Conservation (phyloP, 2,888 invertebrate genomes). For the Athrips mouffetella region DNA sequence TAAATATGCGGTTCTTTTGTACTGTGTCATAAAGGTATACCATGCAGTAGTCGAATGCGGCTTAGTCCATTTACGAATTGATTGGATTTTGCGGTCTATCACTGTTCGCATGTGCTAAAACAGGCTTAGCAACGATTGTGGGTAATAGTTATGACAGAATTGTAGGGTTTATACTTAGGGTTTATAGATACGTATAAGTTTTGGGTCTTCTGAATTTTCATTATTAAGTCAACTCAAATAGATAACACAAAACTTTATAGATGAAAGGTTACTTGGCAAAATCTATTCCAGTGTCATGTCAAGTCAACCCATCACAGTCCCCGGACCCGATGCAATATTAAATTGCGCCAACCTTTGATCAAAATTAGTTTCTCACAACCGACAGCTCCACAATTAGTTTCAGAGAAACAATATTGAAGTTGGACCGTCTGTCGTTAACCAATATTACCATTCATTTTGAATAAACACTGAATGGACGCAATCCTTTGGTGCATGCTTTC, state of each 20-base stretch:
- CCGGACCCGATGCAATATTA: conserved; percentile 16
- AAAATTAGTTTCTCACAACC: conserved; percentile 23
- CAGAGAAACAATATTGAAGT: conserved; percentile 7
- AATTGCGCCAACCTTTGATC: conserved; percentile 25
- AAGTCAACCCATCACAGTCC: background rate
- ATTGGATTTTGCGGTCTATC: conserved; percentile 2
- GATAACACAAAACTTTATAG: background rate
- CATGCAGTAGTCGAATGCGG: background rate
- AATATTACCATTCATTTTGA: conserved; percentile 8
- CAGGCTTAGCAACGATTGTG: too few relatives aligned
- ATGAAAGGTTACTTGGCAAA: background rate
- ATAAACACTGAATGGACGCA: conserved; percentile 20
- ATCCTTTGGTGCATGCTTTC: conserved; percentile 36
- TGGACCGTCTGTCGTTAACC: conserved; percentile 2
- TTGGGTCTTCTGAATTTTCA: background rate
- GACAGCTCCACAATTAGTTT: conserved; percentile 14
- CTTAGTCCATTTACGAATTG: background rate
- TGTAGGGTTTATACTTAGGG: background rate
- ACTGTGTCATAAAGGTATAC: background rate
- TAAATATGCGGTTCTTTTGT: background rate
- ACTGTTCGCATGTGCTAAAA: too few relatives aligned
- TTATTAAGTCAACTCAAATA: background rate
- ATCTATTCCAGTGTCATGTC: background rate
- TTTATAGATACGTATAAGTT: background rate
- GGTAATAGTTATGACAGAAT: too few relatives aligned